These are phyloP conservation scores for Agrochola lychnidis DNA, from an alignment of 2,888 invertebrate species.

Conservation along the genomic window DNA sequence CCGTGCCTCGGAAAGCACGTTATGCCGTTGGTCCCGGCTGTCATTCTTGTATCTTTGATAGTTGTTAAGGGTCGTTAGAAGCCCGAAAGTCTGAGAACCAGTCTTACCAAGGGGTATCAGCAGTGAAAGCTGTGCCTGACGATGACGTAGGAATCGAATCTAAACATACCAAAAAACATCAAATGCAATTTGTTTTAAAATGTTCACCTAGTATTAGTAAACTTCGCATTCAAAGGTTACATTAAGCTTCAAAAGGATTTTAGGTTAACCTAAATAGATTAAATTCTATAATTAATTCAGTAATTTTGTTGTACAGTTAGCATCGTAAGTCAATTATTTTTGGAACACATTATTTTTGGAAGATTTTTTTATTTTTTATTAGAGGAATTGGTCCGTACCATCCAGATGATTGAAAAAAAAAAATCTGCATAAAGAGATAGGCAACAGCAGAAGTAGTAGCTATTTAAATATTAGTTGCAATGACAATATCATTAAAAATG, in stretches of 20 bases:
- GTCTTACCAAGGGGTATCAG: too few relatives aligned
- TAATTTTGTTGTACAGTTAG: constrained; percentile 7
- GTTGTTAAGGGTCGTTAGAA: too few relatives aligned
- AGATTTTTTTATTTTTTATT: neutral
- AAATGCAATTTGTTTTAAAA: neutral
- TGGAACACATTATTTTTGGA: neutral
- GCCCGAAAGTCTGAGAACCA: too few relatives aligned
- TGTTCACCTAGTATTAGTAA: neutral
- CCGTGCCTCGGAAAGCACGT: too few relatives aligned
- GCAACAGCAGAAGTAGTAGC: neutral
- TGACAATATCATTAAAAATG: neutral
- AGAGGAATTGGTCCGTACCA: neutral
- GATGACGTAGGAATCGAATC: neutral
- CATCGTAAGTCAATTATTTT: neutral
- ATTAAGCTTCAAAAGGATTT: constrained; percentile 8
- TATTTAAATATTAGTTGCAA: neutral
- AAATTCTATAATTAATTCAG: constrained; percentile 24
- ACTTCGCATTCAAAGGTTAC: constrained; percentile 17
- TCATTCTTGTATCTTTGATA: too few relatives aligned
- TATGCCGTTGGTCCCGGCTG: too few relatives aligned
- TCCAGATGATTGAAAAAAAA: neutral
- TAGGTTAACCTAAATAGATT: constrained; percentile 28
- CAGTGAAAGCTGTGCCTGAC: neutral
- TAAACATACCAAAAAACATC: neutral
- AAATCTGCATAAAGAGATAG: neutral